Evolutionary conservation across 2,113 vertebrate genomes (phyloP).

Genomic region (Aptenodytes patagonicus): DNA sequence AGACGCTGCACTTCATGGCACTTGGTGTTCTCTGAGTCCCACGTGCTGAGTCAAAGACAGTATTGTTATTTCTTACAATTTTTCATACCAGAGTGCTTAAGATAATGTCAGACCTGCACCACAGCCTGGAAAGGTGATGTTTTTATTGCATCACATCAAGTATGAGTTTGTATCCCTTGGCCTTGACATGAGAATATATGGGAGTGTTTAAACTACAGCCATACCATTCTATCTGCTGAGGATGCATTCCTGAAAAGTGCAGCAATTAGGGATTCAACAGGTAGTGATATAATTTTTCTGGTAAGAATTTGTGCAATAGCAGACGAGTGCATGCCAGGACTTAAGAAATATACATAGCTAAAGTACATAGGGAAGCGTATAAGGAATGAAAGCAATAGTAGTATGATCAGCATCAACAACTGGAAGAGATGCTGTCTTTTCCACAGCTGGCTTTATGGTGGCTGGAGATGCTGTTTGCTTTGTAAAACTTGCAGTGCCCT

Average conservation of each 20-base stretch:
- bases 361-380: not conserved
- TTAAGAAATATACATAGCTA: not conserved
- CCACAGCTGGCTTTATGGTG: not conserved
- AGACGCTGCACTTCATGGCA: not conserved
- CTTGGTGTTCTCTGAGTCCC: not conserved
- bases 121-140: not conserved
- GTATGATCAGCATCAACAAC: not conserved
- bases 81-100: not conserved
- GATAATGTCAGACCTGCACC: not conserved
- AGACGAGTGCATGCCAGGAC: not conserved
- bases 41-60: not conserved
- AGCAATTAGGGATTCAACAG: not conserved
- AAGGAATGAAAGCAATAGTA: not conserved
- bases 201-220: not conserved
- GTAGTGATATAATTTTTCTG: not conserved
- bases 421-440: not conserved
- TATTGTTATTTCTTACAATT: not conserved
- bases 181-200: not conserved
- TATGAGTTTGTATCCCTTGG: not conserved
- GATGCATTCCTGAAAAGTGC: not conserved
- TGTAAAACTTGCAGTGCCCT: not conserved
- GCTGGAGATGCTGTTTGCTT: not conserved
- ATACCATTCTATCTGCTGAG: not conserved
- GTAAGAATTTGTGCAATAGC: not conserved
- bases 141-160: not conserved